phyloP scores from a whole-genome alignment of 2,888 invertebrate genomes.

The Acanthosepion lycidas region DNA sequence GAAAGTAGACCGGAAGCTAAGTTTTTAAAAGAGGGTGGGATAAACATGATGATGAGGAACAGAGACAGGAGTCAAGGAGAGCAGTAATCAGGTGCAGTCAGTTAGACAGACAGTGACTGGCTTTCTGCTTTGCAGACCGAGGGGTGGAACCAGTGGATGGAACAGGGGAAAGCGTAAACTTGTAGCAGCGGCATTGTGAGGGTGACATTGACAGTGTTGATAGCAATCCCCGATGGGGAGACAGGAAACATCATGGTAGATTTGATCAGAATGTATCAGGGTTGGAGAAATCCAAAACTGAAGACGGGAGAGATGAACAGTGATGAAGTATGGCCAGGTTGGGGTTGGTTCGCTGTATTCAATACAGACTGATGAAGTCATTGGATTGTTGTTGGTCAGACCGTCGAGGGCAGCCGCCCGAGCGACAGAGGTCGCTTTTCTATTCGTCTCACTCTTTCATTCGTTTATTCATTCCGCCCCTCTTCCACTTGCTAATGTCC shows the following conservation, averaged over 20 bases:
- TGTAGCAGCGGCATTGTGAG: not conserved
- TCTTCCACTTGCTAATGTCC: not conserved
- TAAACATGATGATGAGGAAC: not conserved
- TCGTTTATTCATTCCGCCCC: not conserved
- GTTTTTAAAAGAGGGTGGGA: not conserved
- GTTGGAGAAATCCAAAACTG: not conserved
- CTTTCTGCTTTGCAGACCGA: not conserved
- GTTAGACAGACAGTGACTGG: not conserved
- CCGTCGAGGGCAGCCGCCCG: not conserved
- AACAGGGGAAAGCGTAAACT: not conserved
- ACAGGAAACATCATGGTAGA: conserved; percentile 1
- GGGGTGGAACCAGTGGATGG: not conserved
- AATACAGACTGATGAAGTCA: conserved; percentile 2
- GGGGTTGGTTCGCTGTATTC: not conserved
- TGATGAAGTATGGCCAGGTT: not conserved
- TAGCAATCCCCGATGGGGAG: not conserved
- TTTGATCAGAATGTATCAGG: not conserved
- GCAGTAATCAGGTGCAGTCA: not conserved
- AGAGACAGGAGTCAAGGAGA: not conserved
- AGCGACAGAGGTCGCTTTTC: not conserved
- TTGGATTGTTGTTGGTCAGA: conserved; percentile 33
- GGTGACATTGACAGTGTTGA: not conserved
- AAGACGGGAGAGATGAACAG: not conserved
- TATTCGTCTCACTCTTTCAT: not conserved
- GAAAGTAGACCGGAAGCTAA: not conserved